These are phyloP conservation scores for Melanaphis sacchari DNA, from an alignment of 1,140 invertebrate species.

Conservation along the genomic window DNA sequence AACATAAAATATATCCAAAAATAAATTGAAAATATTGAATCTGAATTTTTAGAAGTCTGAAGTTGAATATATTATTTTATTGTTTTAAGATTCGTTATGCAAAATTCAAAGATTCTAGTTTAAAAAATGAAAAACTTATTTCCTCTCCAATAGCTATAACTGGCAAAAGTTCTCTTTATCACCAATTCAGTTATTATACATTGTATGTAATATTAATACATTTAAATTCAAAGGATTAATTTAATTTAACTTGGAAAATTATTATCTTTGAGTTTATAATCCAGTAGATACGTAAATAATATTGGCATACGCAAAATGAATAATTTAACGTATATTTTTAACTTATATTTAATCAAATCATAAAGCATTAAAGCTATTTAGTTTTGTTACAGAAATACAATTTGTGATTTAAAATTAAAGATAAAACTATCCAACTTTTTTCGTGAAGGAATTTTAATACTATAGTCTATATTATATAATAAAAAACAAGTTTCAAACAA, in stretches of 20 bases:
- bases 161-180: conserved; percentile 5
- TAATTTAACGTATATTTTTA: neutral
- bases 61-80: neutral
- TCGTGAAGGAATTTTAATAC: neutral
- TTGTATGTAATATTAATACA: neutral
- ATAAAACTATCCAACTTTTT: neutral
- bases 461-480: neutral
- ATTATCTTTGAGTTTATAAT: neutral
- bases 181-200: neutral
- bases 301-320: neutral
- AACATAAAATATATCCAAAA: neutral
- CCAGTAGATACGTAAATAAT: neutral
- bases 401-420: neutral
- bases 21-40: neutral
- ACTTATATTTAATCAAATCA: neutral
- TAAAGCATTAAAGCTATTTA: neutral
- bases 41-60: neutral
- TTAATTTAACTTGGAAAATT: conserved; percentile 23
- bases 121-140: neutral
- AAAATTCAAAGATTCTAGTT: neutral
- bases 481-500: neutral
- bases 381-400: neutral
- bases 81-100: neutral
- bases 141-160: neutral
- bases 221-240: neutral